These are phyloP conservation scores for Trinorchestia longiramus DNA, from an alignment of 1,140 invertebrate genomes.

Conservation along the genomic window DNA sequence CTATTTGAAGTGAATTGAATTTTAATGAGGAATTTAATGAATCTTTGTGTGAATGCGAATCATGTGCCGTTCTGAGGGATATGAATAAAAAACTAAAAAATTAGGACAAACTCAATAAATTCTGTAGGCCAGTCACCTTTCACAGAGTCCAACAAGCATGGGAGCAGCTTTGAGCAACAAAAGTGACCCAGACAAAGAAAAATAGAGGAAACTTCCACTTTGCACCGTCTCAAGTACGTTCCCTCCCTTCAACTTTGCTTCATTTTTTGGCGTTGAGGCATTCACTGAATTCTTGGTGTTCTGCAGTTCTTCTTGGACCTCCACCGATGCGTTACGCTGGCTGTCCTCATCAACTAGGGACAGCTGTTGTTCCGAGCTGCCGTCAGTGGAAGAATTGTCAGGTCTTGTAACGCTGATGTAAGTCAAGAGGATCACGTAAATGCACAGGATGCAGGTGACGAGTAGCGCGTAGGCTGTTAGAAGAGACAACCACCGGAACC, in stretches of 20 bases:
- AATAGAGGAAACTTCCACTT: background rate
- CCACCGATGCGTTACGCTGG: background rate
- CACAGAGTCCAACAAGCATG: background rate
- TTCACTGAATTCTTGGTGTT: background rate
- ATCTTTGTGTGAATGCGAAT: background rate
- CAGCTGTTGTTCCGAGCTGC: background rate
- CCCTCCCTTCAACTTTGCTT: background rate
- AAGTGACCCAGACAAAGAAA: background rate
- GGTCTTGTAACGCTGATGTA: background rate
- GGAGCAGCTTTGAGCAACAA: constrained; percentile 14
- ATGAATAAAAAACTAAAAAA: background rate
- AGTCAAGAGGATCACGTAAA: background rate
- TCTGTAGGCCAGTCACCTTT: background rate
- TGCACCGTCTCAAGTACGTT: background rate
- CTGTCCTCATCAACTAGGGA: background rate
- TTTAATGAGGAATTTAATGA: too few relatives aligned
- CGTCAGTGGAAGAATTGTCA: background rate
- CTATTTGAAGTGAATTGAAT: too few relatives aligned
- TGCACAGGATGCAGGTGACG: background rate
- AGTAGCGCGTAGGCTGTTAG: background rate
- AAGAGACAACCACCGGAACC: constrained; percentile 2
- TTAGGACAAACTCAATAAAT: background rate
- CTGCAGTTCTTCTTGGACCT: background rate
- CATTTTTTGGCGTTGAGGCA: background rate
- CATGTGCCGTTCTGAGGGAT: background rate